phyloP scores from a whole-genome alignment of 2,888 invertebrate species.

The Eupithecia exiguata region DNA sequence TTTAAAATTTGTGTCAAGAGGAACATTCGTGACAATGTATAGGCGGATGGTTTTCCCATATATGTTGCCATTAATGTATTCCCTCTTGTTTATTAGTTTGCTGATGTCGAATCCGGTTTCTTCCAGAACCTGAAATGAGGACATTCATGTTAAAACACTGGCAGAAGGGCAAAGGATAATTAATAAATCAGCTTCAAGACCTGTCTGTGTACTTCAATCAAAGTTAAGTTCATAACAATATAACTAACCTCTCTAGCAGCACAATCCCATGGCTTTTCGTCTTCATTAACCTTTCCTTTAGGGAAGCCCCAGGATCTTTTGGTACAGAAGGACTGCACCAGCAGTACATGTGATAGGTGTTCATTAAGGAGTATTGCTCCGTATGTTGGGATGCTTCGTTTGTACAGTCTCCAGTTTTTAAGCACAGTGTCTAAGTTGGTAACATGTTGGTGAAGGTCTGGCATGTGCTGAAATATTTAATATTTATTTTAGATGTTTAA shows the following conservation, averaged over 20 bases:
- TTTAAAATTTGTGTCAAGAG: neutral
- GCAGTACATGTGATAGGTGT: neutral
- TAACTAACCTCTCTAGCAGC: constrained; percentile 1
- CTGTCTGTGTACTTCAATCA: neutral
- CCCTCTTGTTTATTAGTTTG: neutral
- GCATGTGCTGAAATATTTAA: neutral
- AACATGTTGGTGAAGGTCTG: neutral
- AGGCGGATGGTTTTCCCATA: neutral
- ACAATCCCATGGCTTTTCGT: neutral
- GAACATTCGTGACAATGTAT: neutral
- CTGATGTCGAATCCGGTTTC: constrained; percentile 1
- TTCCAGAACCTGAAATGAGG: neutral
- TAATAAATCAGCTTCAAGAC: neutral
- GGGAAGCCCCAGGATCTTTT: neutral
- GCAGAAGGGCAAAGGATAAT: neutral
- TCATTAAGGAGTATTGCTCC: neutral
- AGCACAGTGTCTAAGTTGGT: neutral
- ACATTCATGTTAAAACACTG: neutral
- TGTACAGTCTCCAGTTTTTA: neutral
- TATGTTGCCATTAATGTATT: neutral
- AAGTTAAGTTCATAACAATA: neutral
- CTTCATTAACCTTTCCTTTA: neutral
- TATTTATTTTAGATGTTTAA: neutral
- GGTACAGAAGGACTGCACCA: neutral
- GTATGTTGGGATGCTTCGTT: neutral